Percentiles rank a stretch among this genome's conserved stretches.
These are phyloP conservation scores for Epizoanthus stellaris DNA, from an alignment of 92 coral and sea anemone genomes.

Conservation along the genomic window DNA sequence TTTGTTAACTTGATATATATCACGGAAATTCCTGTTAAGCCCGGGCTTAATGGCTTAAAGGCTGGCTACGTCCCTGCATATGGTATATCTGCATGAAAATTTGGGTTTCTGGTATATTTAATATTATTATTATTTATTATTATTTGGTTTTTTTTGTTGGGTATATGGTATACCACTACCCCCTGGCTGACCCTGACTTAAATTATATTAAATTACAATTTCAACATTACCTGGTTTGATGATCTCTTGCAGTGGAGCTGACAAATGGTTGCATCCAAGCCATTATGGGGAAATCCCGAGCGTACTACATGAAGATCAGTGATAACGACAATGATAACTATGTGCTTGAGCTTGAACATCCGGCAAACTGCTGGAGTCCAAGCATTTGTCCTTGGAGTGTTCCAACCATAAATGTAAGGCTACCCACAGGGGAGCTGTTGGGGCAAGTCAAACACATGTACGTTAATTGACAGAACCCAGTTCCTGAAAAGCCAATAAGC, in stretches of 20 bases:
- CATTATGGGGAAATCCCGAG: slow-evolving; percentile 62
- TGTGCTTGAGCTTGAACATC: slow-evolving; percentile 92
- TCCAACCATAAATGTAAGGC: slow-evolving; percentile 74
- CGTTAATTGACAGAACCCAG: slow-evolving; percentile 5
- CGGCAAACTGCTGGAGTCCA: slow-evolving; percentile 75
- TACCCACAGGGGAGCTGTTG: slow-evolving; percentile 84
- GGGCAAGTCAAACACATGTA: slow-evolving; percentile 91
- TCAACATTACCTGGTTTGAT: not conserved
- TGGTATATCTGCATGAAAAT: no score
- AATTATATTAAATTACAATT: no score
- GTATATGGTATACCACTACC: no score
- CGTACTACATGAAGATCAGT: slow-evolving; percentile 80
- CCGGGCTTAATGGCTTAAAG: no score
- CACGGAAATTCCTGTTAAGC: no score
- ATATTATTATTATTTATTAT: no score
- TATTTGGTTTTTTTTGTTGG: no score
- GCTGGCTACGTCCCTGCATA: no score
- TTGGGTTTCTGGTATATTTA: no score
- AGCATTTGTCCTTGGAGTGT: slow-evolving; percentile 86
- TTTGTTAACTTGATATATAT: no score
- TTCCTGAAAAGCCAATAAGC: no score
- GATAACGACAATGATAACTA: slow-evolving; percentile 51
- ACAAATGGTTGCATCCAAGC: slow-evolving; percentile 58
- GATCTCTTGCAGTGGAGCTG: slow-evolving; percentile 55
- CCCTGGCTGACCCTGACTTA: no score